A percentile compares a stretch with the other conserved stretches of the same genome.
phyloP scores from a whole-genome alignment of 1,140 invertebrate genomes.

The Oedothorax gibbosus region DNA sequence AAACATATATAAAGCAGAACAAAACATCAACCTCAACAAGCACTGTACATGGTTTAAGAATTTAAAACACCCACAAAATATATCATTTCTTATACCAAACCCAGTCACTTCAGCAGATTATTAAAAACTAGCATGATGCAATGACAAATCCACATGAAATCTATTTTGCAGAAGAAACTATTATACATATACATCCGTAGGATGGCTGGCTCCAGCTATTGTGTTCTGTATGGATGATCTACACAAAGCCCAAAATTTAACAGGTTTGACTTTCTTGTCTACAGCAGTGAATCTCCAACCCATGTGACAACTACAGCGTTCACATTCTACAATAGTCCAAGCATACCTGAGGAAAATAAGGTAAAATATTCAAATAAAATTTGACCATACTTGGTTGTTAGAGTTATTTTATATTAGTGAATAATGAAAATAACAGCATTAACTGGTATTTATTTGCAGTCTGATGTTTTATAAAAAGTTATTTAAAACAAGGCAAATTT shows the following conservation, averaged over 20 bases:
- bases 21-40: too few species aligned
- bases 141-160: constrained; percentile 1
- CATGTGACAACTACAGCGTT: constrained; percentile 76
- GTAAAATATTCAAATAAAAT: too few species aligned
- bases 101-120: background rate
- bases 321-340: constrained; percentile 82
- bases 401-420: too few species aligned
- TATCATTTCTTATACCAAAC: too few species aligned
- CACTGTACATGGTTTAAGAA: too few species aligned
- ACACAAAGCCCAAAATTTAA: constrained; percentile 80
- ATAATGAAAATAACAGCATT: too few species aligned
- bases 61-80: too few species aligned
- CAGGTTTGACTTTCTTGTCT: constrained; percentile 74
- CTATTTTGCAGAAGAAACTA: background rate
- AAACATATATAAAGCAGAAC: too few species aligned
- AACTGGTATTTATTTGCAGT: too few species aligned
- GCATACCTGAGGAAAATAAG: constrained; percentile 75
- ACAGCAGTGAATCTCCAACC: constrained; percentile 83
- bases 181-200: background rate
- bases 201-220: constrained; percentile 46
- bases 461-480: too few species aligned
- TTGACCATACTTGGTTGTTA: too few species aligned
- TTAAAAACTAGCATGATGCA: background rate
- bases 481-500: too few species aligned
- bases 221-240: constrained; percentile 66